Evolutionary conservation across 2,113 vertebrate species (phyloP), one percentile per base, ranked within the genome.

Genomic region (Epinephelus moara): DNA sequence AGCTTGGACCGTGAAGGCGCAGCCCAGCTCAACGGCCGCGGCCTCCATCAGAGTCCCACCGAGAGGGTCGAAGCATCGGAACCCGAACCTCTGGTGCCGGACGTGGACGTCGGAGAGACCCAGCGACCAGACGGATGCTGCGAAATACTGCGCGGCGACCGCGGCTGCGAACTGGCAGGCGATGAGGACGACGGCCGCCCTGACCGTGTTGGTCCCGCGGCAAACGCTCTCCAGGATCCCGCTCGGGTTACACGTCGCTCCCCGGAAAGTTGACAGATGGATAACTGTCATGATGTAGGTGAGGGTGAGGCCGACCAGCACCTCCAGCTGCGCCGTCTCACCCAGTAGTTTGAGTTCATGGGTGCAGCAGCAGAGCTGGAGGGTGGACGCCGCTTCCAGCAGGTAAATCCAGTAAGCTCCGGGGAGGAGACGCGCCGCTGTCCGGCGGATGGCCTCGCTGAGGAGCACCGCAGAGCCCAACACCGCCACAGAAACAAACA

Each of bases 311-410:
- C 89, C 85, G 19, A 92, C 42, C 6, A 92, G 78, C 1, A 86
- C 94, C 33, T 85, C 89, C 10, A 90, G 86, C 10, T 75, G 81
- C 7, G 86, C 86, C 25, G 90, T 70, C 0, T 80, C 72, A 3
- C 87, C 88, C 21, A 98, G 94, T 69, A 97, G 85, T 63, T 94
- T 93, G 14, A 97, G 96, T 63, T 97, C 97, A 0, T 93, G 96
- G 0, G 96, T 95, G 93, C 97, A 97, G 85, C 94, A 90, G 52
- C 97, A 97, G 0, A 97, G 93, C 95, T 98, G 97, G 84, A 97
- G 96, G 62, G 96, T 97, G 89, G 94, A 95, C 10, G 95, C 82
- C 17, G 95, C 85, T 88, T 98, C 97, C 89, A 94, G 0, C 4
- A 93, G 55, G 78, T 89, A 89, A 33, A 80, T 27, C 63, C 81